phyloP scores from a whole-genome alignment of 2,888 invertebrate genomes.

The Eugnorisma glareosa region DNA sequence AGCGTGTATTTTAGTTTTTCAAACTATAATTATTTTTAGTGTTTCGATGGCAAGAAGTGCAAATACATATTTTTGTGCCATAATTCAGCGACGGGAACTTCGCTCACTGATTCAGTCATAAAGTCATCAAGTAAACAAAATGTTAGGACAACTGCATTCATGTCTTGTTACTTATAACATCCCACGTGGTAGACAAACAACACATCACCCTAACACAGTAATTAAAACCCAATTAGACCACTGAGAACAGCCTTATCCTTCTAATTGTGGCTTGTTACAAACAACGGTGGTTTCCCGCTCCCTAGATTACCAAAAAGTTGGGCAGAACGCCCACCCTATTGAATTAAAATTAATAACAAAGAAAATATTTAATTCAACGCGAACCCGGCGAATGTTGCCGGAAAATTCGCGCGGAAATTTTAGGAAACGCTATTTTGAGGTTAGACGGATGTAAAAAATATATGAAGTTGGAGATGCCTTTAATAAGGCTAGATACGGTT shows the following conservation, averaged over 20 bases:
- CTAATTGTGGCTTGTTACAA: slow-evolving; percentile 23
- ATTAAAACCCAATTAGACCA: slow-evolving; percentile 45
- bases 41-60: neutral
- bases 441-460: slow-evolving; percentile 15
- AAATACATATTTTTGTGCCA: neutral
- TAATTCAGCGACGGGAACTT: neutral
- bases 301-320: slow-evolving; percentile 31
- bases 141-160: neutral
- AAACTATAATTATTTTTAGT: neutral
- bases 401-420: slow-evolving; percentile 29
- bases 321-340: slow-evolving; percentile 17
- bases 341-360: slow-evolving; percentile 61
- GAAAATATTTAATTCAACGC: slow-evolving; percentile 68
- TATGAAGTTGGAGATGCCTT: neutral
- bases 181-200: neutral
- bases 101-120: neutral
- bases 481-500: neutral
- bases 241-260: neutral
- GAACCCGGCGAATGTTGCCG: neutral
- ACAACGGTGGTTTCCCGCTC: slow-evolving; percentile 27
- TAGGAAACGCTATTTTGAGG: neutral
- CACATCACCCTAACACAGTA: slow-evolving; percentile 10
- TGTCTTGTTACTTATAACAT: neutral
- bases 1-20: too few species aligned
- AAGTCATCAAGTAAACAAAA: neutral